Percentiles rank a stretch among this genome's conserved stretches.
phyloP scores from a whole-genome alignment of 2,797 vertebrate species.

The Bovichtus diacanthus region DNA sequence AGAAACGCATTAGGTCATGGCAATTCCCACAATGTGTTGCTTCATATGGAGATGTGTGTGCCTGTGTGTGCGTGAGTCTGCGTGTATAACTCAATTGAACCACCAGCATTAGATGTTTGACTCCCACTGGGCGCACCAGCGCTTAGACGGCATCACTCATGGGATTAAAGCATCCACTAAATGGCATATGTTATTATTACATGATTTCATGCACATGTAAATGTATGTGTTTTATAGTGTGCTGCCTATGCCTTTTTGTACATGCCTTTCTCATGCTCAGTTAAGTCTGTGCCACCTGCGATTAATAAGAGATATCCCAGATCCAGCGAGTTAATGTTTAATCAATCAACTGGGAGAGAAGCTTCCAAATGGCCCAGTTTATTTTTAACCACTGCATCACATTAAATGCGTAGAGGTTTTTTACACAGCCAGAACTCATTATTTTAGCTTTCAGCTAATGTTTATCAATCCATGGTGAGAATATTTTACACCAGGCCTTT shows the following conservation, averaged over 20 bases:
- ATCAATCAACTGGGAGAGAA: constrained; percentile 75
- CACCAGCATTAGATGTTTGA: constrained; percentile 45
- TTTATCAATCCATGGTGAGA: constrained; percentile 57
- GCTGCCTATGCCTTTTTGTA: constrained; percentile 15
- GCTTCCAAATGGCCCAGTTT: constrained; percentile 75
- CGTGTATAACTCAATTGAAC: constrained; percentile 44
- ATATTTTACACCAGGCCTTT: constrained; percentile 40
- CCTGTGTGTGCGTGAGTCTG: constrained; percentile 5
- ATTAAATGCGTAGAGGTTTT: constrained; percentile 65
- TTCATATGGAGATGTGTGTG: constrained; percentile 58
- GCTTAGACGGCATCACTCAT: constrained; percentile 44
- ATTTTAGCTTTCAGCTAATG: constrained; percentile 66
- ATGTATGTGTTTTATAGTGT: constrained; percentile 9
- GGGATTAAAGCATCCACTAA: constrained; percentile 55
- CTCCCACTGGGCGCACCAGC: constrained; percentile 32
- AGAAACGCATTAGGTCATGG: constrained; percentile 80
- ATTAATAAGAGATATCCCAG: constrained; percentile 84
- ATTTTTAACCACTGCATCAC: constrained; percentile 75
- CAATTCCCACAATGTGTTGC: constrained; percentile 77
- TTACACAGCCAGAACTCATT: constrained; percentile 64
- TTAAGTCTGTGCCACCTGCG: constrained; percentile 79
- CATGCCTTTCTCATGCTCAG: constrained; percentile 63
- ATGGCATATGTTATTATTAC: constrained; percentile 53
- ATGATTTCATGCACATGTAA: constrained; percentile 42
- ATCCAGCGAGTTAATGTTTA: constrained; percentile 85